Conservation (phyloP, 2,888 invertebrate species). For the Ectobius pallidus region DNA sequence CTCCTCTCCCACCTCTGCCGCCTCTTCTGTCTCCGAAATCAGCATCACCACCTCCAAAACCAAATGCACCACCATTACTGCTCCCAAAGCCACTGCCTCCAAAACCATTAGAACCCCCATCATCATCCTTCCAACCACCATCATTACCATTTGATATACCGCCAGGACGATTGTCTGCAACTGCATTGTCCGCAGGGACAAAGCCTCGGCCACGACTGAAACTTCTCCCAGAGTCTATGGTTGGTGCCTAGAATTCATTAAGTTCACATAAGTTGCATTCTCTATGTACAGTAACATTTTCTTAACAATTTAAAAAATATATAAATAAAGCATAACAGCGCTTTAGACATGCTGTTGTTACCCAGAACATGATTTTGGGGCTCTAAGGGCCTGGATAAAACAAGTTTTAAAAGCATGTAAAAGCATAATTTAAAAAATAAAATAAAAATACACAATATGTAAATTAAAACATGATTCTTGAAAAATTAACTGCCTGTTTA, state of each 20-base stretch:
- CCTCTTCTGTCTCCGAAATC: conserved; percentile 44
- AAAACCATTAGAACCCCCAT: background rate
- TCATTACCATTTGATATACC: background rate
- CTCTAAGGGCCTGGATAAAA: no score
- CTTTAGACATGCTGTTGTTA: no score
- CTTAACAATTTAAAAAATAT: no score
- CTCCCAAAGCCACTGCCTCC: background rate
- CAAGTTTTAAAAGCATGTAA: no score
- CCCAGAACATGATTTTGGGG: no score
- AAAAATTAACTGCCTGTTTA: no score
- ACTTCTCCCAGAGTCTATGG: conserved; percentile 60
- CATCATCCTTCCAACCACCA: conserved; percentile 3
- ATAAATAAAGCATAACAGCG: no score
- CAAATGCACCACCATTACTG: conserved; percentile 34
- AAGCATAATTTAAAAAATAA: no score
- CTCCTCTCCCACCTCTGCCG: conserved; percentile 35
- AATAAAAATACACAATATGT: no score
- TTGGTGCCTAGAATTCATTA: background rate
- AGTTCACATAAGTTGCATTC: background rate
- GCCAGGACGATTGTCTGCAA: background rate
- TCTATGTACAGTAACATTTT: no score
- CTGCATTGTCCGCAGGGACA: conserved; percentile 52
- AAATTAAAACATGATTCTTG: no score
- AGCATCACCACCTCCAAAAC: conserved; percentile 40
- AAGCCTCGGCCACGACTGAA: conserved; percentile 61